These are phyloP conservation scores for Odontamblyopus lacepedii DNA, from an alignment of 2,797 vertebrate species.

Conservation along the genomic window DNA sequence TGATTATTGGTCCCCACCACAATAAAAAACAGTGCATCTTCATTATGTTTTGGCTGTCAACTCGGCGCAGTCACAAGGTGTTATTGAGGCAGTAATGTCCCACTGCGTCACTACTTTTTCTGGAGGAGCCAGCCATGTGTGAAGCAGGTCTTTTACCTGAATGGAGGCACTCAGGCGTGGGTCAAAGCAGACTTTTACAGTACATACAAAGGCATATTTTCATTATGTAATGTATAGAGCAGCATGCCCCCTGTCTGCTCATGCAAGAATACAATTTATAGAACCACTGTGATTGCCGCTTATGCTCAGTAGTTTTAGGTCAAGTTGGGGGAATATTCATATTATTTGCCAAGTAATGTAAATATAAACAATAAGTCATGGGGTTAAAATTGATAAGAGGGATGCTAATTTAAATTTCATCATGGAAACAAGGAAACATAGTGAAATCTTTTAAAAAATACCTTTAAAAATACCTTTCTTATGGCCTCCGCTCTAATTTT, in stretches of 20 bases:
- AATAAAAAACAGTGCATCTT: neutral
- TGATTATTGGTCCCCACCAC: neutral
- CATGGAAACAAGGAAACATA: neutral
- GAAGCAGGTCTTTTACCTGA: conserved; percentile 39
- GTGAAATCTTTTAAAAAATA: neutral
- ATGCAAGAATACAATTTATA: neutral
- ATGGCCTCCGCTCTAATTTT: neutral
- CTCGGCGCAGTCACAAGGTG: conserved; percentile 11
- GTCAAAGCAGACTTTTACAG: conserved; percentile 18
- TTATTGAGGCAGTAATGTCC: conserved; percentile 21
- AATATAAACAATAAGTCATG: neutral
- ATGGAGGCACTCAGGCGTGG: conserved; percentile 39
- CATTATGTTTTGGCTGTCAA: conserved; percentile 16
- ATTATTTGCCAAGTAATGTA: neutral
- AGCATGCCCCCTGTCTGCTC: conserved; percentile 1
- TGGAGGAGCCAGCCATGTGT: conserved; percentile 39
- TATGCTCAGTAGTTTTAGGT: neutral
- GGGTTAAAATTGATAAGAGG: neutral
- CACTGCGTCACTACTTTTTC: conserved; percentile 9
- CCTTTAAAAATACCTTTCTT: neutral
- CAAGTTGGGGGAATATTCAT: neutral
- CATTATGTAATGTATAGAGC: conserved; percentile 1
- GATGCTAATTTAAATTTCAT: too few relatives aligned
- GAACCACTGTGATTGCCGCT: neutral
- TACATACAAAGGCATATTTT: conserved; percentile 7